Base-by-base conservation (phyloP, 1,140 invertebrate species). In the Fopius arisanus region DNA sequence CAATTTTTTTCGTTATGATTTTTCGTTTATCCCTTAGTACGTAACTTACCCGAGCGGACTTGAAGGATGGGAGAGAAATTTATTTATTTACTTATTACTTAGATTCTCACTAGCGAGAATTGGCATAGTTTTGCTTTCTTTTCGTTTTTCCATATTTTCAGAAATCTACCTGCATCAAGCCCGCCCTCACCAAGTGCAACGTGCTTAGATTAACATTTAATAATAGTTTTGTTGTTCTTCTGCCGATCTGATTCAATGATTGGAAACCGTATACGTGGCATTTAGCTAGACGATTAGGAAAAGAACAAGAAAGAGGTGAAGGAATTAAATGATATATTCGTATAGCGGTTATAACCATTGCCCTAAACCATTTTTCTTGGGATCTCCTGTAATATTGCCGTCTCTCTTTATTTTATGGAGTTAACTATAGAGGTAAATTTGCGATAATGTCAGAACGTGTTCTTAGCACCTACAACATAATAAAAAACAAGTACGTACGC, bases 11-110 rank as follows among this genome's bases (percentile, higher is more conserved):
- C 7, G 10, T 29, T 33, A 29, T 31, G 3, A 33, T 65, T 65
- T 12, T 66, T 37, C 48, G 65, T 37, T 14, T 67, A 31, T 59
- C 40, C 12, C 23, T 23, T 76, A 79, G 78, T 78, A 63, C 31
- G 59, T 83, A 83, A 23, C 69, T 78, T 82, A 84, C 78, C 76
- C 78, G 77, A 82, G 73, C 76, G 75, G 66, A 77, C 76, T 75
- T 19, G 71, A 37, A 43, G 48, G n/a, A n/a, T n/a, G n/a, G n/a
- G n/a, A n/a, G n/a, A n/a, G n/a, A n/a, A n/a, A n/a, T n/a, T n/a
- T n/a, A n/a, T n/a, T n/a, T n/a, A n/a, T n/a, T n/a, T n/a, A n/a
- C n/a, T n/a, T n/a, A n/a, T n/a, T n/a, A n/a, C n/a, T n/a, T n/a
- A n/a, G n/a, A 26, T 62, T 51, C 21, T 41, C 28, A 29, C 29